phyloP scores from a whole-genome alignment of 2,888 invertebrate species.

The Drepanosiphum platanoidis region DNA sequence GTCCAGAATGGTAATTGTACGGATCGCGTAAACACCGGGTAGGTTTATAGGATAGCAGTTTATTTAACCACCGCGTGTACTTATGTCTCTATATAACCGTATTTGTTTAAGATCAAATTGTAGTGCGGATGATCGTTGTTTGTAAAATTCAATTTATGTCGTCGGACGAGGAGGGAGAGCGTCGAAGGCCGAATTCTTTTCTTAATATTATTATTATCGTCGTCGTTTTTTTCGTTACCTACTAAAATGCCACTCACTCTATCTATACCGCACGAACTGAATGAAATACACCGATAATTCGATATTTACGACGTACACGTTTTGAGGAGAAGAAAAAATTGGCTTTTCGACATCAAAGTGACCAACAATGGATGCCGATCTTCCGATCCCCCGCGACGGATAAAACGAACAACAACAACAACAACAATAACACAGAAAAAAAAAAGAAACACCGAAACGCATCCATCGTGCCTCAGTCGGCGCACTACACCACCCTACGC shows the following conservation, averaged over 20 bases:
- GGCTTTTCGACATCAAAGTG: constrained; percentile 38
- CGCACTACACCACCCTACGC: neutral
- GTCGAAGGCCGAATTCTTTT: constrained; percentile 19
- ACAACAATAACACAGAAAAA: neutral
- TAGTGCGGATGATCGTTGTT: neutral
- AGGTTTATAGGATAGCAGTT: neutral
- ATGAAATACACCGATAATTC: neutral
- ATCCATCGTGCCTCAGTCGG: neutral
- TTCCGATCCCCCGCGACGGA: neutral
- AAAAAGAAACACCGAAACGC: neutral
- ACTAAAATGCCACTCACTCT: neutral
- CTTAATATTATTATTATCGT: neutral
- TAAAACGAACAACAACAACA: too few species aligned
- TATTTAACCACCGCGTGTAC: neutral
- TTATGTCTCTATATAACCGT: neutral
- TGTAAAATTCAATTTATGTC: constrained; percentile 30
- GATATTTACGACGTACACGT: constrained; percentile 12
- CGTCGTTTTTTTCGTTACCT: neutral
- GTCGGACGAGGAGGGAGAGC: neutral
- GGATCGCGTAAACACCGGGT: neutral
- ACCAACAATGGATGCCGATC: constrained; percentile 23
- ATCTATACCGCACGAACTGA: too few species aligned
- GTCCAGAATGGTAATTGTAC: neutral
- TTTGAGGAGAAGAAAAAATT: neutral
- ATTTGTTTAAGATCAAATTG: constrained; percentile 15